Evolutionary conservation across 2,113 vertebrate species (phyloP).

Genomic region (Aspidoscelis tigris): DNA sequence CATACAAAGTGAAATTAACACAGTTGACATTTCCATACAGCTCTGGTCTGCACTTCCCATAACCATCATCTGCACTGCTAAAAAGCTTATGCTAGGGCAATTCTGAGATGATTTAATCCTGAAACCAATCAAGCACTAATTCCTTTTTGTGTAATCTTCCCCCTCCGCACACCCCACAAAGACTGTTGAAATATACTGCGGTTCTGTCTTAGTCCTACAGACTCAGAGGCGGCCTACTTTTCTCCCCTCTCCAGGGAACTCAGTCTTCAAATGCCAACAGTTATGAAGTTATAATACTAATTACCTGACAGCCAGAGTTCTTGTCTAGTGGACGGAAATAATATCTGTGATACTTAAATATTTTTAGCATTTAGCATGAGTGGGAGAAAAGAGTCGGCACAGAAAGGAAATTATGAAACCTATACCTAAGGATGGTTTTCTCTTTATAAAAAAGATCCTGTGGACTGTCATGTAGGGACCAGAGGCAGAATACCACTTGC

Average conservation of each 20-base stretch:
- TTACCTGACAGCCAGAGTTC: slow-evolving; percentile 17
- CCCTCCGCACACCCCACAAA: neutral
- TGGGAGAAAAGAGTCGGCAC: neutral
- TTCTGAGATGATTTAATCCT: slow-evolving; percentile 30
- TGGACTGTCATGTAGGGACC: too few species aligned
- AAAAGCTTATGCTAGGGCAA: slow-evolving; percentile 12
- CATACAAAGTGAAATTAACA: neutral
- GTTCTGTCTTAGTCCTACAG: neutral
- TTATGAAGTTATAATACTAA: slow-evolving; percentile 10
- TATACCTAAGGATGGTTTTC: too few species aligned
- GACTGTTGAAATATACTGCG: neutral
- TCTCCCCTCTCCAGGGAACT: neutral
- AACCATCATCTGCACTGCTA: fast-evolving
- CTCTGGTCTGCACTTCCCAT: slow-evolving; percentile 12
- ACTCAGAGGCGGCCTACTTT: neutral
- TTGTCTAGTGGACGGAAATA: neutral
- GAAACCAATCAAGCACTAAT: slow-evolving; percentile 17
- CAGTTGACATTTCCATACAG: slow-evolving; percentile 28
- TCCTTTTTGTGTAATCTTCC: slow-evolving; percentile 16
- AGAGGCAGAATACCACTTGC: too few species aligned
- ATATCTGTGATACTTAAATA: neutral
- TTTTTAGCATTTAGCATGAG: neutral
- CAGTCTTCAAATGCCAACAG: slow-evolving; percentile 38
- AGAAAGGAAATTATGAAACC: too few species aligned
- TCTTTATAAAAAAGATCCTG: too few species aligned